Conservation (phyloP, 1,140 invertebrate genomes). For the Gonioctena quinquepunctata region DNA sequence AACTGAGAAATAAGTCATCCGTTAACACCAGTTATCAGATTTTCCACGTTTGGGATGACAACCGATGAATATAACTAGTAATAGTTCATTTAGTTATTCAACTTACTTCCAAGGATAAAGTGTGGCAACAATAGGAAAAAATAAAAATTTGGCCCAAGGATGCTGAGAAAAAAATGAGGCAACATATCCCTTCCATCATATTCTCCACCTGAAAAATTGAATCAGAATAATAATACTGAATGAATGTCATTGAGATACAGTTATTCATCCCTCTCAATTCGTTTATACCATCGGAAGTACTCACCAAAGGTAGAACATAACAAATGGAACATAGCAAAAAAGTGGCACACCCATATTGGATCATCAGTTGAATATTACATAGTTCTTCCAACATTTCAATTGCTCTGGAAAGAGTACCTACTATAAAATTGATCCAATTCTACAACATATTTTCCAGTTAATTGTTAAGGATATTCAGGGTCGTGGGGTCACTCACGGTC, state of each 20-base stretch:
- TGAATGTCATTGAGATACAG: too few relatives aligned
- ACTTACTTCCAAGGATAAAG: background rate
- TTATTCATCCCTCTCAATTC: too few relatives aligned
- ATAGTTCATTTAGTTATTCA: too few relatives aligned
- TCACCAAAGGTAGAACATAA: background rate
- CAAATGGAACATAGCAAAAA: background rate
- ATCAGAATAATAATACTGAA: too few relatives aligned
- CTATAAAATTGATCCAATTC: background rate
- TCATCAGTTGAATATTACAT: background rate
- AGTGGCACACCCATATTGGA: background rate
- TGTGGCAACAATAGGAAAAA: background rate
- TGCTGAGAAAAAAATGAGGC: background rate
- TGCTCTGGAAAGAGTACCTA: background rate
- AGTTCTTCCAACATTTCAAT: background rate
- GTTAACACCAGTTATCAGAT: too few relatives aligned
- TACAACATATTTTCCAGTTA: too few relatives aligned
- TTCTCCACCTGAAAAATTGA: background rate
- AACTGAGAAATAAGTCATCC: conserved; percentile 5
- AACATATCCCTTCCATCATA: background rate
- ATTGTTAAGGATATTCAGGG: too few relatives aligned
- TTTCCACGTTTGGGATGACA: too few relatives aligned
- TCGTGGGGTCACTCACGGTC: too few relatives aligned
- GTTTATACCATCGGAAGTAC: too few relatives aligned
- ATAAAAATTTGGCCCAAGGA: background rate
- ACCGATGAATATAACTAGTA: too few relatives aligned